A percentile compares a stretch with the other conserved stretches of the same genome.
Conservation (phyloP, 2,797 vertebrate species). For the Siniperca scherzeri region DNA sequence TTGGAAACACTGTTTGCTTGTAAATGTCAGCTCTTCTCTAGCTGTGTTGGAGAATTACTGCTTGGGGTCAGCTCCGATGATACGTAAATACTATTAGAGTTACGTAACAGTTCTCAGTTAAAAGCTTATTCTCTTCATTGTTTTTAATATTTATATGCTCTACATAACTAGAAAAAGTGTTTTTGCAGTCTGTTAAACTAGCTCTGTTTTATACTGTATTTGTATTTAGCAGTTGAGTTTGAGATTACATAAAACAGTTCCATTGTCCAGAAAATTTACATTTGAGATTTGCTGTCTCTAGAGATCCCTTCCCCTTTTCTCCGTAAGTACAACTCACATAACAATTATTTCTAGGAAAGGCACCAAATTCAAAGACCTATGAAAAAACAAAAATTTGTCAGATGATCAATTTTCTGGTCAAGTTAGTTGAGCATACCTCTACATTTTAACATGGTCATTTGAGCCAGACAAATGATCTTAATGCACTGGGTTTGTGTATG, state of each 20-base stretch:
- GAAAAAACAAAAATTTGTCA: background rate
- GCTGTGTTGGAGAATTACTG: slow-evolving; percentile 39
- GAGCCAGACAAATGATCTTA: background rate
- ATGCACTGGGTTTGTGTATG: background rate
- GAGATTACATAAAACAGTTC: background rate
- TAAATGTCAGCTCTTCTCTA: slow-evolving; percentile 56
- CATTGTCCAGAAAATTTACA: background rate
- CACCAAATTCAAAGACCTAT: background rate
- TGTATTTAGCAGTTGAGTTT: background rate
- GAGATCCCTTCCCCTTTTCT: background rate
- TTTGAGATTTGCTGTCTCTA: background rate
- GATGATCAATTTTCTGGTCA: background rate
- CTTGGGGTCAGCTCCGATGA: slow-evolving; percentile 16
- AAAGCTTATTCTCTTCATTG: slow-evolving; percentile 15
- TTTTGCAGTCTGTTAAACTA: background rate
- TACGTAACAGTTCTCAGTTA: slow-evolving; percentile 38
- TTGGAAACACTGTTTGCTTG: slow-evolving; percentile 26
- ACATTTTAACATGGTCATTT: slow-evolving; percentile 7
- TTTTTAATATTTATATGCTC: slow-evolving; percentile 19
- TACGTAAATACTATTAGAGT: slow-evolving; percentile 27
- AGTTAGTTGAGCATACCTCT: slow-evolving; percentile 1
- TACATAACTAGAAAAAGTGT: slow-evolving; percentile 11
- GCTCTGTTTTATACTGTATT: background rate
- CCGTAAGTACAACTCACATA: background rate
- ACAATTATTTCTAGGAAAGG: background rate